Evolutionary conservation across 2,113 vertebrate genomes (phyloP), one percentile per base, ranked within the genome.

Genomic region (Spea multiplicata): DNA sequence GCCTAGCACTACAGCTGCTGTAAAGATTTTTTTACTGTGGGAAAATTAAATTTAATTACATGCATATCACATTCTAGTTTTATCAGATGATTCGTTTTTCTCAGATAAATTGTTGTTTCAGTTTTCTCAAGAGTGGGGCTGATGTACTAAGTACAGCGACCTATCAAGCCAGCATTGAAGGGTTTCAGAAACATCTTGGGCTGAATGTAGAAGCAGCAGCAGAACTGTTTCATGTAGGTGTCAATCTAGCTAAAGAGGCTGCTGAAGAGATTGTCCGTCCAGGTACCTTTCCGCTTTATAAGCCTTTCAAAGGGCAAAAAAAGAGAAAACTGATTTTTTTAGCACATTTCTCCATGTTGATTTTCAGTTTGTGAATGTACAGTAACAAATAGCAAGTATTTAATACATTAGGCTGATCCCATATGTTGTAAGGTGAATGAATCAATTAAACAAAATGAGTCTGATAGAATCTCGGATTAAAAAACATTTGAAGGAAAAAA

Each of bases 101-200:
- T 4, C 44, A 14, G 5, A 48, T 30, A 46, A 2, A 9, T 71
- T 83, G 44, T 30, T 79, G 44, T 75, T 76, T 30, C 73, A 94
- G 93, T 71, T 94, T 89, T 76, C 92, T 94, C 30, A 79, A 82
- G 49, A 86, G 86, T 76, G 93, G 93, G 16, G 88, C 92, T 44
- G 91, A 94, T 84, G 86, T 94, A 4, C 83, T 94, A 75, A 88
- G 87, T 5, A 93, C 92, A 5, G 91, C 88, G 13, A 94, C 93
- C 12, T 94, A 94, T 76, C 93, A 94, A 83, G 93, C 92, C 3
- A 94, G 88, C 73, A 48, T 94, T n/a, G 67, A 84, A 78, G 92
- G 92, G 4, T 94, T 94, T 83, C 74, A 86, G 59, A 62, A 74
- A 53, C 83, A 93, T 77, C 85, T 93, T 67, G 80, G 68, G 5